Conservation (phyloP, 2,113 vertebrate genomes). For the Pungitius pungitius region DNA sequence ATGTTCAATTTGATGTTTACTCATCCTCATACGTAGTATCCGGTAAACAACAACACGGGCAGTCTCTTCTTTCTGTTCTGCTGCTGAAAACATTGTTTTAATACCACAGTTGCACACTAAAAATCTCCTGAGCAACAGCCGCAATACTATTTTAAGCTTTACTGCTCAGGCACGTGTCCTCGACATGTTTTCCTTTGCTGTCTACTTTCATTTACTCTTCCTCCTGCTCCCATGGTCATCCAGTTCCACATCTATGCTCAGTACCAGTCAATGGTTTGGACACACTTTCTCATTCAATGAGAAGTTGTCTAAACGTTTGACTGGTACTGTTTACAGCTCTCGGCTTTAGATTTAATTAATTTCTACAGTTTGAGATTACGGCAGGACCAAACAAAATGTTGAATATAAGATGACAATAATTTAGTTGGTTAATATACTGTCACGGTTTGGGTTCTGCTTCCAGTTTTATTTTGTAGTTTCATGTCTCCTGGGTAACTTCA, state of each 20-base stretch:
- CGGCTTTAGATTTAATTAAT: constrained; percentile 45
- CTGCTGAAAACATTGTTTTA: constrained; percentile 34
- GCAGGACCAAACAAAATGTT: no score
- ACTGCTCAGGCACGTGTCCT: constrained; percentile 35
- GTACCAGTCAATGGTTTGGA: neutral
- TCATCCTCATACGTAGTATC: constrained; percentile 29
- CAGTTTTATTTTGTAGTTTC: no score
- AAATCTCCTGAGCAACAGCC: constrained; percentile 40
- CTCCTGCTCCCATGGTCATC: constrained; percentile 15
- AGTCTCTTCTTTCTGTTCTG: constrained; percentile 31
- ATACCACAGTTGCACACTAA: constrained; percentile 27
- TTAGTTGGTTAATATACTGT: no score
- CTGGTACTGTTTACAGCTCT: constrained; percentile 21
- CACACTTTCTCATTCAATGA: no score
- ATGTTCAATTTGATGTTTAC: constrained; percentile 41
- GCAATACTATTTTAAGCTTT: constrained; percentile 47
- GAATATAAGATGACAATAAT: no score
- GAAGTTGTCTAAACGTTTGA: no score
- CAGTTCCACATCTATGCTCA: constrained; percentile 20
- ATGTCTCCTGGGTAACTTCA: no score
- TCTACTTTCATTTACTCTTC: constrained; percentile 1
- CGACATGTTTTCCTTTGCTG: constrained; percentile 17
- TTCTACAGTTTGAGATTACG: constrained; percentile 33
- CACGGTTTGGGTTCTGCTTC: no score
- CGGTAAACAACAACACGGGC: constrained; percentile 41